Conservation (phyloP, 2,888 invertebrate species). For the Pseudococcus jackbeardsleyi region DNA sequence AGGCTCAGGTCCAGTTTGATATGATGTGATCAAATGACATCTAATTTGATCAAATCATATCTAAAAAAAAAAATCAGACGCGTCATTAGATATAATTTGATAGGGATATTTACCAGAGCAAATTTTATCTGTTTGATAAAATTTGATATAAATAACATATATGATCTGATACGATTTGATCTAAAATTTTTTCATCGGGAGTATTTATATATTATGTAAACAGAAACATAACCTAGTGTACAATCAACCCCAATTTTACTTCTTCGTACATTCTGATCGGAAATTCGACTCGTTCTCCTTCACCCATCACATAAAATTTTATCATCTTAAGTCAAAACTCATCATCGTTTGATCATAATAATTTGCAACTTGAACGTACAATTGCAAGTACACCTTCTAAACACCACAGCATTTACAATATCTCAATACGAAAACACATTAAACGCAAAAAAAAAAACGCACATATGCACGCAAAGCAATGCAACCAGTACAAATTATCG, state of each 20-base stretch:
- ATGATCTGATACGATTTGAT: too few relatives aligned
- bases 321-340: background rate
- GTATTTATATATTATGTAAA: background rate
- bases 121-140: too few relatives aligned
- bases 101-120: too few relatives aligned
- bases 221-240: too few relatives aligned
- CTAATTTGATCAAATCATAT: too few relatives aligned
- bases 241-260: background rate
- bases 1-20: too few relatives aligned
- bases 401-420: too few relatives aligned
- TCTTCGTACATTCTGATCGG: background rate
- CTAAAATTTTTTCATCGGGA: too few relatives aligned
- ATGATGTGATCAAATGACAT: too few relatives aligned
- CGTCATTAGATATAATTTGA: too few relatives aligned
- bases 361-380: background rate
- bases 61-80: too few relatives aligned
- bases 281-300: background rate
- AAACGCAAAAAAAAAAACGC: background rate
- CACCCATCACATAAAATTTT: constrained; percentile 28
- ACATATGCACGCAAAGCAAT: background rate
- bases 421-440: background rate
- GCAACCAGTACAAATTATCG: background rate
- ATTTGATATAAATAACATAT: too few relatives aligned
- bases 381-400: background rate
- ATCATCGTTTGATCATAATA: background rate